Conservation (phyloP, 2,797 vertebrate genomes). For the Lerista edwardsae region DNA sequence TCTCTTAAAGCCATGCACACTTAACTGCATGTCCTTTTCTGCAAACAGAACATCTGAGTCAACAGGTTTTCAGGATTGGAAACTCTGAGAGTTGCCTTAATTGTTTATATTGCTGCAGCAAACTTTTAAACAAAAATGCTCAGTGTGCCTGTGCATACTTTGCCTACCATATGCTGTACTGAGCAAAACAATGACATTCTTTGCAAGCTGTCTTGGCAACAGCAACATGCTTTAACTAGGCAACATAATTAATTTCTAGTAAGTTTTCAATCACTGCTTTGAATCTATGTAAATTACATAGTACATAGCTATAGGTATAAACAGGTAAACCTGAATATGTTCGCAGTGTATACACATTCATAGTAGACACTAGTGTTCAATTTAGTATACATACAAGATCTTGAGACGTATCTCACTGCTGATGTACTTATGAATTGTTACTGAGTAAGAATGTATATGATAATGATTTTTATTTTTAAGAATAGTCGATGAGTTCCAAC, state of each 20-base stretch:
- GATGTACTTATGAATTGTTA: slow-evolving; percentile 49
- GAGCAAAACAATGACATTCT: slow-evolving; percentile 84
- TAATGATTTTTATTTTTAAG: slow-evolving; percentile 57
- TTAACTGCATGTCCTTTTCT: slow-evolving; percentile 74
- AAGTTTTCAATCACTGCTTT: slow-evolving; percentile 56
- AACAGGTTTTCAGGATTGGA: slow-evolving; percentile 85
- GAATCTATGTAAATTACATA: background rate
- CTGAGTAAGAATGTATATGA: slow-evolving; percentile 46
- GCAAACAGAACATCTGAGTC: slow-evolving; percentile 83
- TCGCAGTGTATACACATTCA: no score
- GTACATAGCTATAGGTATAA: slow-evolving; percentile 32
- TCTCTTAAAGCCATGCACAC: slow-evolving; percentile 70
- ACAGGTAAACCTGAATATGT: slow-evolving; percentile 18
- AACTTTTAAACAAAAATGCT: slow-evolving; percentile 85
- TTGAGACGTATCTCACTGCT: slow-evolving; percentile 46
- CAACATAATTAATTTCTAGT: slow-evolving; percentile 65
- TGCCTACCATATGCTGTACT: slow-evolving; percentile 79
- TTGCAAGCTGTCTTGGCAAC: slow-evolving; percentile 77
- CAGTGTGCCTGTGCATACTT: slow-evolving; percentile 80
- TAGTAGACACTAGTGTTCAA: background rate
- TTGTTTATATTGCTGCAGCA: slow-evolving; percentile 81
- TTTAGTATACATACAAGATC: background rate
- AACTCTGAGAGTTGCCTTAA: slow-evolving; percentile 82
- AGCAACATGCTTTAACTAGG: slow-evolving; percentile 67
- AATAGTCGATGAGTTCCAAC: slow-evolving; percentile 63